Conservation (phyloP, 1,140 invertebrate species). For the Saccostrea echinata region DNA sequence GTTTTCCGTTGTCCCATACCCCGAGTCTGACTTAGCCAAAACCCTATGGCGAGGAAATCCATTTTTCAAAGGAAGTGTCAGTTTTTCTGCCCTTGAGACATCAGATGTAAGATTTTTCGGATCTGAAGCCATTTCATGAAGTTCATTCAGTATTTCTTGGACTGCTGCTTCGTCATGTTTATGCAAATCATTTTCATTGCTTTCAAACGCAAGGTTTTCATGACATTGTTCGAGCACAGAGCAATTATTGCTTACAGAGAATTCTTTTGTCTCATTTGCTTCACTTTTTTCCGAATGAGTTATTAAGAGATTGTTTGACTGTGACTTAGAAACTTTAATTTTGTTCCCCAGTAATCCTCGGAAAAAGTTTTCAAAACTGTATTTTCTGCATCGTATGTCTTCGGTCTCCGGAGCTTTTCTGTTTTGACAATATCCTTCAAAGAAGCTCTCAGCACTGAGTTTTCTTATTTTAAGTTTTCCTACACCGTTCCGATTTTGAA, state of each 20-base stretch:
- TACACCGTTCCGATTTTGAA: not conserved
- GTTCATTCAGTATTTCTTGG: slow-evolving; percentile 9
- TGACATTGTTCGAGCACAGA: not conserved
- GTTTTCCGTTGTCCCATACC: slow-evolving; percentile 1
- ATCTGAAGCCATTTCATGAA: slow-evolving; percentile 11
- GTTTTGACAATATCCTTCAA: slow-evolving; percentile 4
- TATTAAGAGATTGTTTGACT: not conserved
- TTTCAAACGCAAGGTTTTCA: not conserved
- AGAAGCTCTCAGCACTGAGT: slow-evolving; percentile 22
- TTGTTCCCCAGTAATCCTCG: slow-evolving; percentile 22
- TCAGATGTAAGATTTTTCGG: not conserved
- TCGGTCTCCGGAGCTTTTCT: not conserved
- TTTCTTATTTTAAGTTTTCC: slow-evolving; percentile 20
- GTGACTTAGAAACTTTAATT: not conserved
- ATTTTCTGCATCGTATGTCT: not conserved
- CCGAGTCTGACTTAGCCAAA: not conserved
- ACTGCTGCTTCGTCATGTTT: slow-evolving; percentile 17
- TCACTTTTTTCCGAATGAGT: not conserved
- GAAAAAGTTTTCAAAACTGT: not conserved
- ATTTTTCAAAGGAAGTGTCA: not conserved
- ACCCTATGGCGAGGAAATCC: slow-evolving; percentile 7
- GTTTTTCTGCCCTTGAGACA: not conserved
- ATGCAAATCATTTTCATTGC: not conserved
- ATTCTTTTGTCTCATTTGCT: not conserved
- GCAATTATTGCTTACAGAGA: not conserved